Evolutionary conservation across 2,113 vertebrate species (phyloP).

Genomic region (Brachyistius frenatus): DNA sequence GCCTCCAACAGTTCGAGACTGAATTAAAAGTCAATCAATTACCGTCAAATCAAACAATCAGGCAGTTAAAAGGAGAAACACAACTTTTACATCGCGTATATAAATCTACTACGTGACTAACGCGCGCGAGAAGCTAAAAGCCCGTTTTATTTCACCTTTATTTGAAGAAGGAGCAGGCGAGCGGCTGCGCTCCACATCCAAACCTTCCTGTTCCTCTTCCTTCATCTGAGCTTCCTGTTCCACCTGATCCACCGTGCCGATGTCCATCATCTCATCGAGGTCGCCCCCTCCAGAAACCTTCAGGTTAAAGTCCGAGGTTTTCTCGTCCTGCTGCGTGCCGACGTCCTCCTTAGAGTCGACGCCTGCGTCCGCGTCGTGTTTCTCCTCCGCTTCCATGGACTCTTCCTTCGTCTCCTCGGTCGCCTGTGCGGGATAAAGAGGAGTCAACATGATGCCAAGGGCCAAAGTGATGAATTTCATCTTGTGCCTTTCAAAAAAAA

Average conservation of each 20-base stretch:
- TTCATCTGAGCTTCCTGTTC: constrained; percentile 81
- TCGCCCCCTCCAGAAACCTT: constrained; percentile 12
- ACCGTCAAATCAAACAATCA: too few species aligned
- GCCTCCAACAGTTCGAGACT: too few species aligned
- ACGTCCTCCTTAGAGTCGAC: constrained; percentile 1
- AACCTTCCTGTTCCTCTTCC: constrained; percentile 33
- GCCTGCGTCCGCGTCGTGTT: background rate
- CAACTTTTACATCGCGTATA: background rate
- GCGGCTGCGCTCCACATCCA: constrained; percentile 17
- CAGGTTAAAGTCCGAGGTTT: background rate
- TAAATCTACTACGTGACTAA: background rate
- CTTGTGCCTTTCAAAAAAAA: too few species aligned
- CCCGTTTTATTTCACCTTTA: constrained; percentile 44
- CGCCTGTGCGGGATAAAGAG: too few species aligned
- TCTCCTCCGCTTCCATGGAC: background rate
- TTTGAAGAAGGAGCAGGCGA: constrained; percentile 15
- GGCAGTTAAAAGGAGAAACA: background rate
- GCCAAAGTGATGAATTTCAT: too few species aligned
- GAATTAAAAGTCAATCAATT: too few species aligned
- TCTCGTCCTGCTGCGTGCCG: background rate
- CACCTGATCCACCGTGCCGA: constrained; percentile 75
- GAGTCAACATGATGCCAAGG: too few species aligned
- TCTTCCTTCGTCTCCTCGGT: background rate
- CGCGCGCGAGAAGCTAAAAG: background rate
- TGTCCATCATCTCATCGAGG: constrained; percentile 81